Evolutionary conservation across 2,888 invertebrate species (phyloP).

Genomic region (Bugulina stolonifera): DNA sequence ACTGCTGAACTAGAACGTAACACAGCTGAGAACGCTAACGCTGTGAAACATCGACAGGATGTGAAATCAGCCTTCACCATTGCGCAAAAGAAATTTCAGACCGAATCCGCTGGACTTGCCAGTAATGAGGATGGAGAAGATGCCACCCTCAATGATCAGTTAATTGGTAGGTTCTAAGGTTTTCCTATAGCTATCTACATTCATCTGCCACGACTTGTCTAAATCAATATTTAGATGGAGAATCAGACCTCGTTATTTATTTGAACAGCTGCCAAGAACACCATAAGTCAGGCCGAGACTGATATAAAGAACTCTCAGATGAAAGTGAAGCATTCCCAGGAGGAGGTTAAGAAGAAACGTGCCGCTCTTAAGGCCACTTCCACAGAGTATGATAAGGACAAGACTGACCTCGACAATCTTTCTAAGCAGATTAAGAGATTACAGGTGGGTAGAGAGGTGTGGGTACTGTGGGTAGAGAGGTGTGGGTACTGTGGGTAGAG

Average conservation of each 20-base stretch:
- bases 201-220: too few relatives aligned
- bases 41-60: slow-evolving; percentile 58
- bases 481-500: too few relatives aligned
- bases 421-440: slow-evolving; percentile 48
- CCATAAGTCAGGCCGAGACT: slow-evolving; percentile 70
- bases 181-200: too few relatives aligned
- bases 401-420: slow-evolving; percentile 58
- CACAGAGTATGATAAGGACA: slow-evolving; percentile 64
- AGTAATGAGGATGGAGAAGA: slow-evolving; percentile 69
- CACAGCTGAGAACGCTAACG: slow-evolving; percentile 65
- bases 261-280: slow-evolving; percentile 72
- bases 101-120: slow-evolving; percentile 74
- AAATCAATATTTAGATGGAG: too few relatives aligned
- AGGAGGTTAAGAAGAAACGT: slow-evolving; percentile 62
- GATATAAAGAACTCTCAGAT: slow-evolving; percentile 71
- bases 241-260: too few relatives aligned
- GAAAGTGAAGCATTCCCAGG: slow-evolving; percentile 56
- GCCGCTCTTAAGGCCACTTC: slow-evolving; percentile 65
- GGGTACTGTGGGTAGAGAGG: too few relatives aligned
- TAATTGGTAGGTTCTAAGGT: slow-evolving; percentile 68
- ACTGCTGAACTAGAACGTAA: slow-evolving; percentile 56
- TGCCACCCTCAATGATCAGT: slow-evolving; percentile 79
- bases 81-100: slow-evolving; percentile 76
- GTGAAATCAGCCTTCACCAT: slow-evolving; percentile 65
- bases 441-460: too few relatives aligned